These are phyloP conservation scores for Pollenia angustigena DNA, from an alignment of 2,888 invertebrate genomes.

Conservation along the genomic window DNA sequence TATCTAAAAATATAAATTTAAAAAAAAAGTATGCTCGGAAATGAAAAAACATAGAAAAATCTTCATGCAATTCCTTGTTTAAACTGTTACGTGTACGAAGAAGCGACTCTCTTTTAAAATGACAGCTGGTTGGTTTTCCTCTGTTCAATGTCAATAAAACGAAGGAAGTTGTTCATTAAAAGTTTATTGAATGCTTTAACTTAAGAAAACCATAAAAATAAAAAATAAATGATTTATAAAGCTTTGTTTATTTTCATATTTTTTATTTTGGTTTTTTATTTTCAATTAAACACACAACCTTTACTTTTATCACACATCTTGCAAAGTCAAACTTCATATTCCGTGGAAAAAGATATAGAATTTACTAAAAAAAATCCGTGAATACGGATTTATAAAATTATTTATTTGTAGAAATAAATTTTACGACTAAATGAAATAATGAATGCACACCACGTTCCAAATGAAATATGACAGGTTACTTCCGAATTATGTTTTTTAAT, in stretches of 20 bases:
- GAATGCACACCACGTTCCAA: slow-evolving; percentile 45
- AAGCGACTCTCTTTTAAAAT: no score
- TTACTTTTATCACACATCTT: no score
- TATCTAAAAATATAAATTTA: not conserved
- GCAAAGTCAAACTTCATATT: no score
- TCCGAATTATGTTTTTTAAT: slow-evolving; percentile 46
- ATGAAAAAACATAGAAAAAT: not conserved
- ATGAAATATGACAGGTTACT: slow-evolving; percentile 40
- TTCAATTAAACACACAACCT: no score
- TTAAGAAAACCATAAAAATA: not conserved
- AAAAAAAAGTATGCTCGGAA: not conserved
- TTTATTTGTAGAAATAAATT: not conserved
- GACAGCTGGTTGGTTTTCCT: slow-evolving; percentile 17
- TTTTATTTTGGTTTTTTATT: not conserved
- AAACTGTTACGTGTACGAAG: not conserved
- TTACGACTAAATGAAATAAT: not conserved
- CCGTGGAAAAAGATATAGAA: no score
- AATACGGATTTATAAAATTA: no score
- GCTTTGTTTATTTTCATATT: no score
- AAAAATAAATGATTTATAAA: not conserved
- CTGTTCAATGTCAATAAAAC: slow-evolving; percentile 21
- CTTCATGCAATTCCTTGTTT: not conserved
- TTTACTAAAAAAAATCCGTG: no score
- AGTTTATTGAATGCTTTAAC: not conserved
- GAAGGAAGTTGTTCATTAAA: slow-evolving; percentile 42